These are phyloP conservation scores for Asteroscopus sphinx DNA, from an alignment of 2,888 invertebrate genomes.

Conservation along the genomic window DNA sequence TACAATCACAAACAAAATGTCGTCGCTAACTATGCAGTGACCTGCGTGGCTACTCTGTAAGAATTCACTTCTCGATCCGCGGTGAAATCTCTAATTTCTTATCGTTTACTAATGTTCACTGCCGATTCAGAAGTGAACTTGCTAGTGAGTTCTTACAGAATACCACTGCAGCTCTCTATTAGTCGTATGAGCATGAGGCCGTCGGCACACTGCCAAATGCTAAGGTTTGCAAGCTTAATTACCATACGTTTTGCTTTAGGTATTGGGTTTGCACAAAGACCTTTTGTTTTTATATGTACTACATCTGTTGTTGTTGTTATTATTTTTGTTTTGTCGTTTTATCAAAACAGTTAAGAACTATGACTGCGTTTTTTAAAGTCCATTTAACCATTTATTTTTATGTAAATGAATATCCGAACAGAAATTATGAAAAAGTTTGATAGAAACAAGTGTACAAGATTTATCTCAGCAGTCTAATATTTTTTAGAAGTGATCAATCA, in stretches of 20 bases:
- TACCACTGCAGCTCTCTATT: constrained; percentile 49
- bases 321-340: not conserved
- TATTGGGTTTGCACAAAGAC: constrained; percentile 31
- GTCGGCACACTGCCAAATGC: constrained; percentile 65
- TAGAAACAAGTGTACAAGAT: constrained; percentile 24
- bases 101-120: too few species aligned
- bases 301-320: constrained; percentile 6
- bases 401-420: not conserved
- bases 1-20: constrained; percentile 55
- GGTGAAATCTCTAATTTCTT: too few species aligned
- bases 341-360: not conserved
- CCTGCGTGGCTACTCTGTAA: too few species aligned
- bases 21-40: too few species aligned
- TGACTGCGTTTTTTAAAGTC: not conserved
- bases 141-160: too few species aligned
- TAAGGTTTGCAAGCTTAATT: constrained; percentile 65
- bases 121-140: too few species aligned
- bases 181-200: constrained; percentile 37
- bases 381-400: not conserved
- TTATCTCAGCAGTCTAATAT: constrained; percentile 28
- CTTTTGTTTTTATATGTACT: constrained; percentile 25
- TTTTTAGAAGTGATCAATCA: constrained; percentile 48
- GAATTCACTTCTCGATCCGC: too few species aligned
- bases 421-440: constrained; percentile 19
- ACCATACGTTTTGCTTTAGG: constrained; percentile 45